Base-by-base conservation (phyloP, 2,797 vertebrate species). In the Smutsia temminckii region DNA sequence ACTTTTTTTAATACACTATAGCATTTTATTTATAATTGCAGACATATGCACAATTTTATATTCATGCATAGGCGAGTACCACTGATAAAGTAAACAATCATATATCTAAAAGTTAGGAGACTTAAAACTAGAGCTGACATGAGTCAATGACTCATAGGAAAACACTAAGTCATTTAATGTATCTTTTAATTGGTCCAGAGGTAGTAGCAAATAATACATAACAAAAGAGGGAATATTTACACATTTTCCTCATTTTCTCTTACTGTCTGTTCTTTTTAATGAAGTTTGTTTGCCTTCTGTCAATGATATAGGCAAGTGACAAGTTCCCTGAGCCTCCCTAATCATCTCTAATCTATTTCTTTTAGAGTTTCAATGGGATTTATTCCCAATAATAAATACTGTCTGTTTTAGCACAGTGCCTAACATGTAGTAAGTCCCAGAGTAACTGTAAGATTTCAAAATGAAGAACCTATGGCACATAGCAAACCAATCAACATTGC, bases 141-240 rank as follows among this genome's bases (percentile, higher is more conserved):
- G 59, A 57, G n/a, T 34, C 84, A 64, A 16, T 32, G 51, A 78
- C 20, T 81, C 12, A 11, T 6, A 91, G 20, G n/a, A 12, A 85
- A 68, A 85, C 46, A 85, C 34, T 72, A 87, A 71, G 20, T 49
- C 34, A 51, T 29, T 37, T 12, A 95, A 74, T 55, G 9, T 64
- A 32, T 51, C 87, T 40, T 85, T 68, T 59, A 59, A 61, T 25
- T 63, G 16, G 34, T 27, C 84, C 55, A 57, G 27, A 74, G 23
- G 12, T 14, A 42, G 23, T 63, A 87, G 79, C 69, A 94, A 97
- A 97, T 66, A 96, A 23, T 94, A 78, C 85, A 37, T 32, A 93
- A 51, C 95, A 96, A 96, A 96, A 97, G 85, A 97, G 94, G 94
- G 97, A 98, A 97, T 91, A 98, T 55, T 96, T 95, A 89, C 87